These are phyloP conservation scores for Tapera naevia DNA, from an alignment of 2,797 vertebrate genomes.

Conservation along the genomic window DNA sequence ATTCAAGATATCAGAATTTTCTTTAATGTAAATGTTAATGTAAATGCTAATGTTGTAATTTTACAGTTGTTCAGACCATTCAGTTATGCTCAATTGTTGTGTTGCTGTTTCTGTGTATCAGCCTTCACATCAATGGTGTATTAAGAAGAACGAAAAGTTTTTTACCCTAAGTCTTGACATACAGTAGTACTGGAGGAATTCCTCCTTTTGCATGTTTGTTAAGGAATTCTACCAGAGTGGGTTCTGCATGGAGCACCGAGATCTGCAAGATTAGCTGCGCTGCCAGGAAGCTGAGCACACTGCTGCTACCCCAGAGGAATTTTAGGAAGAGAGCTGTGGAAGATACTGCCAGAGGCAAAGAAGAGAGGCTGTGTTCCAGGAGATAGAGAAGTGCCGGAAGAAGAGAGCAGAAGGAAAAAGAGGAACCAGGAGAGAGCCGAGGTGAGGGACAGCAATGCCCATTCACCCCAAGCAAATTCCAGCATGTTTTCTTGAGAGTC, in stretches of 20 bases:
- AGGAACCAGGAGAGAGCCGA: fast-evolving
- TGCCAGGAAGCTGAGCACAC: slow-evolving; percentile 13
- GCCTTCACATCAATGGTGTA: background rate
- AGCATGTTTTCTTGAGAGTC: background rate
- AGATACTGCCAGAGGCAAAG: background rate
- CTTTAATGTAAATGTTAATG: background rate
- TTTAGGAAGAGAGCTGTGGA: background rate
- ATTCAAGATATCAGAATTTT: background rate
- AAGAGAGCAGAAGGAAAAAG: background rate
- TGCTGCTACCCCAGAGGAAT: background rate
- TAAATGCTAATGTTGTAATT: background rate
- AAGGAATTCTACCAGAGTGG: background rate
- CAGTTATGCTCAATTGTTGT: background rate
- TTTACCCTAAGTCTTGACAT: background rate
- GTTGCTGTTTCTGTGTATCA: background rate
- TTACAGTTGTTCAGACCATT: background rate
- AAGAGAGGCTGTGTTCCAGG: background rate
- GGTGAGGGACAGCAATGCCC: background rate
- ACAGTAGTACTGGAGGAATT: background rate
- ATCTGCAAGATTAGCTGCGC: background rate
- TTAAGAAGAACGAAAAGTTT: background rate
- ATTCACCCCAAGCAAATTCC: background rate
- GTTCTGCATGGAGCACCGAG: background rate
- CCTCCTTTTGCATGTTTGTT: background rate
- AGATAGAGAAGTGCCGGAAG: background rate